phyloP scores from a whole-genome alignment of 1,140 invertebrate genomes.

The Sinella curviseta region DNA sequence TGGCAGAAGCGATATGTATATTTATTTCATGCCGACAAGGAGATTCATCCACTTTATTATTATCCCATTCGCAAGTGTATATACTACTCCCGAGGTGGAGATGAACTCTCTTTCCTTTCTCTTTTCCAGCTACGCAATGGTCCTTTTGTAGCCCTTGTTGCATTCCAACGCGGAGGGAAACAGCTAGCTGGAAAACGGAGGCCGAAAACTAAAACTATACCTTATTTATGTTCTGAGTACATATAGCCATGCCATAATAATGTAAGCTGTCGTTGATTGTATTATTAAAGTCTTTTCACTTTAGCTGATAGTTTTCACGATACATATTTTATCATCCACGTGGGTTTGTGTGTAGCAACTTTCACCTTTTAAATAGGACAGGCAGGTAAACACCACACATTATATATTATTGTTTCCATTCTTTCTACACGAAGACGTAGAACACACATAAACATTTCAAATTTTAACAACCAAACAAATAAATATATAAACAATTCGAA shows the following conservation, averaged over 20 bases:
- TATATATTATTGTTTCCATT: too few species aligned
- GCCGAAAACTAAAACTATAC: too few species aligned
- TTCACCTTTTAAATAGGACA: neutral
- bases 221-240: too few species aligned
- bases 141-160: neutral
- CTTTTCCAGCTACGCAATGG: neutral
- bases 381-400: too few species aligned
- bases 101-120: neutral
- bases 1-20: neutral
- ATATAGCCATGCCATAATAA: too few species aligned
- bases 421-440: too few species aligned
- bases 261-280: too few species aligned
- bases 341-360: too few species aligned
- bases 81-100: neutral
- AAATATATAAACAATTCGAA: too few species aligned
- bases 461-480: too few species aligned
- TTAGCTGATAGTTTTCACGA: neutral
- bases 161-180: neutral
- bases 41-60: neutral
- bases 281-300: slow-evolving; percentile 2
- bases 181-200: neutral
- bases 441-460: too few species aligned
- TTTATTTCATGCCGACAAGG: neutral
- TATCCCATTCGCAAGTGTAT: neutral
- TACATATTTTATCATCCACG: neutral